phyloP scores from a whole-genome alignment of 1,140 invertebrate species.

The Bradynema listronoti region DNA sequence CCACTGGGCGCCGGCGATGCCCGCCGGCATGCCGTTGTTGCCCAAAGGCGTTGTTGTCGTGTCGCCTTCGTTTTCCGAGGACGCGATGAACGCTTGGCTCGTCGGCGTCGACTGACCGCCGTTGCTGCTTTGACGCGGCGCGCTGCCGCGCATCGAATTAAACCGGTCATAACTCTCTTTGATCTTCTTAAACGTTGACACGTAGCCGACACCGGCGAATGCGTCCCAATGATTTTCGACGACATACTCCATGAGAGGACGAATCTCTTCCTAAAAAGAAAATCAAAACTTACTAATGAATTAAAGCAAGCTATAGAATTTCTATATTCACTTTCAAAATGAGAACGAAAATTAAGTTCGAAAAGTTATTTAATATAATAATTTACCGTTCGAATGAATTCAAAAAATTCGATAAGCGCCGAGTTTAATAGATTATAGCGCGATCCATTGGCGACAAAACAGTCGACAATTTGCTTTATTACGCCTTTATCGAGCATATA shows the following conservation, averaged over 20 bases:
- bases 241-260: constrained; percentile 44
- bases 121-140: constrained; percentile 1
- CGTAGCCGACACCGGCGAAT: constrained; percentile 42
- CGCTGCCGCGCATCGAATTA: no score
- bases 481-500: constrained; percentile 92
- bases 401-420: constrained; percentile 96
- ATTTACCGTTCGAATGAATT: constrained; percentile 71
- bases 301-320: constrained; percentile 1
- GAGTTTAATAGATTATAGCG: constrained; percentile 97
- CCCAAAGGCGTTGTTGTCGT: background rate
- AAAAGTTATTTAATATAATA: no score
- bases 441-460: constrained; percentile 89
- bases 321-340: no score
- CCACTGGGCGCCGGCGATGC: constrained; percentile 36
- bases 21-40: background rate
- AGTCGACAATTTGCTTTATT: constrained; percentile 88
- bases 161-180: constrained; percentile 38
- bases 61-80: background rate
- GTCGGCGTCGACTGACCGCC: constrained; percentile 1
- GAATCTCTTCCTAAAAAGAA: constrained; percentile 48
- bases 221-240: constrained; percentile 37
- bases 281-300: background rate
- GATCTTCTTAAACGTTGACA: constrained; percentile 45
- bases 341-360: no score
- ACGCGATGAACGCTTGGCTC: background rate